These are phyloP conservation scores for Drosophila seguyi DNA, from an alignment of 1,140 invertebrate genomes.

Conservation along the genomic window DNA sequence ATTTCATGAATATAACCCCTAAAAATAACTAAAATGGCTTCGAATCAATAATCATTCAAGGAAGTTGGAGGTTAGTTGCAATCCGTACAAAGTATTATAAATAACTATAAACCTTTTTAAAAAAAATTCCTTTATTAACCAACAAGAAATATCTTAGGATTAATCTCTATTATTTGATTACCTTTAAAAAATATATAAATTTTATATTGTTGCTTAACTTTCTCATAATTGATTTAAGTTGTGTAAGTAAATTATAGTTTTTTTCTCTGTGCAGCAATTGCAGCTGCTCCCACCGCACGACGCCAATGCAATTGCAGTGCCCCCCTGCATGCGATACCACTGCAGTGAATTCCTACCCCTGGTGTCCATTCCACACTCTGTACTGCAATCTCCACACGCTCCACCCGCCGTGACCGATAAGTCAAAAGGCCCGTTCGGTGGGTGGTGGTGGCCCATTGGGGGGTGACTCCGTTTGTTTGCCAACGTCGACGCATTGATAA, in stretches of 20 bases:
- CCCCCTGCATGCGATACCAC: not conserved
- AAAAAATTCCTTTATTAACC: not conserved
- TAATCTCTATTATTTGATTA: not conserved
- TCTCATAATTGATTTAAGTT: not conserved
- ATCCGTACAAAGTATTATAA: not conserved
- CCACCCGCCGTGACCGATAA: conserved; percentile 61
- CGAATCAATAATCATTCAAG: no score
- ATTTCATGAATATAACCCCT: not conserved
- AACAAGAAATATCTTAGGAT: no score
- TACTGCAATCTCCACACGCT: not conserved
- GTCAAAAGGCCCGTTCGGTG: conserved; percentile 32
- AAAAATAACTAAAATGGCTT: not conserved
- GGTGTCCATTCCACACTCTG: conserved; percentile 2
- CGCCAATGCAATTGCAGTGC: conserved; percentile 32
- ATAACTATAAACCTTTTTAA: not conserved
- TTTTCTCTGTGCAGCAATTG: conserved; percentile 23
- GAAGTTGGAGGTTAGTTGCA: not conserved
- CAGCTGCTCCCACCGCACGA: conserved; percentile 16
- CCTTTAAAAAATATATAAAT: not conserved
- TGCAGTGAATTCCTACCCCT: not conserved
- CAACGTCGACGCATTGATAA: conserved; percentile 65
- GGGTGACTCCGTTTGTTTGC: conserved; percentile 57
- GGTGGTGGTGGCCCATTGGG: conserved; percentile 33
- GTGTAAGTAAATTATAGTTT: not conserved
- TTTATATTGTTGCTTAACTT: not conserved